phyloP scores from a whole-genome alignment of 2,888 invertebrate genomes.

The Ochropleura leucogaster region DNA sequence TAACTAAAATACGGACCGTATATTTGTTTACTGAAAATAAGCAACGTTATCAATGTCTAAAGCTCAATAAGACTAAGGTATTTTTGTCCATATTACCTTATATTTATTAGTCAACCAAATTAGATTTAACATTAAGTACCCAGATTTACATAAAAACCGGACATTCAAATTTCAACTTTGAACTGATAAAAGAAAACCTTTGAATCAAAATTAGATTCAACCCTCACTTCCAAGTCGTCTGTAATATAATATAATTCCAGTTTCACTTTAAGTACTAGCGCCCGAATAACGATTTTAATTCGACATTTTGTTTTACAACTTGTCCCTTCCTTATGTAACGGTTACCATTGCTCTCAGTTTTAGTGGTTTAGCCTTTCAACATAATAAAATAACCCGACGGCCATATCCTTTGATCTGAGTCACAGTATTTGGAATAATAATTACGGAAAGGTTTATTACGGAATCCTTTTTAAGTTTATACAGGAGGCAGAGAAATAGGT shows the following conservation, averaged over 20 bases:
- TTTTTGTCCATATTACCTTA: not conserved
- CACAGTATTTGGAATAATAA: constrained; percentile 36
- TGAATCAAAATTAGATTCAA: constrained; percentile 23
- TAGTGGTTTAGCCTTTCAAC: constrained; percentile 44
- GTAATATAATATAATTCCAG: constrained; percentile 31
- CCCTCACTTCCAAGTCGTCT: not conserved
- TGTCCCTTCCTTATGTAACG: constrained; percentile 23
- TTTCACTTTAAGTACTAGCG: constrained; percentile 24
- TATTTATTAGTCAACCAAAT: not conserved
- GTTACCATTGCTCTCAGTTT: constrained; percentile 29
- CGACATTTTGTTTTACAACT: constrained; percentile 27
- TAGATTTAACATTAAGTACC: not conserved
- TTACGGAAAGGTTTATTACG: constrained; percentile 24
- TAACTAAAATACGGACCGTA: not conserved
- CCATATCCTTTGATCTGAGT: constrained; percentile 40
- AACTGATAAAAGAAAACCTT: constrained; percentile 28
- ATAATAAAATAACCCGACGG: constrained; percentile 34
- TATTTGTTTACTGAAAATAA: not conserved
- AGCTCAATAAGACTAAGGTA: not conserved
- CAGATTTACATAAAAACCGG: not conserved
- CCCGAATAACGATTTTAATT: constrained; percentile 10
- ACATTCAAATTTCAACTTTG: constrained; percentile 7
- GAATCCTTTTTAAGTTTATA: not conserved
- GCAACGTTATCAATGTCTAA: not conserved
- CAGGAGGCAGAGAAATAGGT: not conserved